Base-by-base conservation (phyloP, 2,888 invertebrate species). In the Hypercompe scribonia region DNA sequence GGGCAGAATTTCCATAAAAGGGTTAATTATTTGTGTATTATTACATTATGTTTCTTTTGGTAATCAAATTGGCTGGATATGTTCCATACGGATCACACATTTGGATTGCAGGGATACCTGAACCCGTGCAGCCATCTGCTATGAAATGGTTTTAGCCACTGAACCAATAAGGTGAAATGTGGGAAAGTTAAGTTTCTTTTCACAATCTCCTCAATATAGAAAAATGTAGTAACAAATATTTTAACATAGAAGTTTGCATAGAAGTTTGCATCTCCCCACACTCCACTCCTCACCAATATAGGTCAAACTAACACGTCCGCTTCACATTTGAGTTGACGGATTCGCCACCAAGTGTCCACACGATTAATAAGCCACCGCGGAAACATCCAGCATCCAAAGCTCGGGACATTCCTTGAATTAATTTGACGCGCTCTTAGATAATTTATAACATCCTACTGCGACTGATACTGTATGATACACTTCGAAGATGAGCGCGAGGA, bases 351-450 rank as follows among this genome's bases (percentile, higher is more conserved):
- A 93, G 90, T 94, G 94, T 92, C 91, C 87, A 83, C 84, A 90
- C 94, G 91, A 94, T 95, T 95, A 95, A 95, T 95, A 94, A 92
- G 89, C 90, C 78, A 80, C 89, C 87, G 88, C 92, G 93, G 93
- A 94, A 93, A 93, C 92, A 91, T 90, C 89, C 87, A 89, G 89
- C 88, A 88, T 87, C 91, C 91, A 89, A 85, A 84, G 84, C 84
- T 78, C 76, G 82, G 87, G 86, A 90, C 93, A 95, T 95, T 96
- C 94, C 93, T 90, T 89, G 93, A 92, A 95, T 95, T 96, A 95
- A 96, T 96, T 95, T 96, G 95, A 95, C 94, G 93, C 91, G 94
- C 92, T 91, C 93, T 92, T 92, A 90, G 93, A 92, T 96, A 95
- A 96, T 96, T 96, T 95, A 96, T 95, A 91, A 95, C 96, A 93